Evolutionary conservation across 2,888 invertebrate genomes (phyloP).

Genomic region (Lissonota sp.): DNA sequence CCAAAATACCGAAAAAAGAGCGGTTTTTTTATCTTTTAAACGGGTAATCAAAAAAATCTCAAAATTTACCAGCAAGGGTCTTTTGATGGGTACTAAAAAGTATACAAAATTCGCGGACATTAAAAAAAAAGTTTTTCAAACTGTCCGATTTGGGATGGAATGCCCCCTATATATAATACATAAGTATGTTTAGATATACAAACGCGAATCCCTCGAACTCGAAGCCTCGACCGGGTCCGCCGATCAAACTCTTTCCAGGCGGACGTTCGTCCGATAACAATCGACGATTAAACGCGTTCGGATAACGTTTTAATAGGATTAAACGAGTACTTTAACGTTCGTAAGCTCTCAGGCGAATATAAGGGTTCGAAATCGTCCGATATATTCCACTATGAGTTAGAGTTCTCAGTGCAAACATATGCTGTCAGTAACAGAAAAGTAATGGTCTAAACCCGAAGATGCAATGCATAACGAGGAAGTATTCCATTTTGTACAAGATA

Average conservation of each 20-base stretch:
- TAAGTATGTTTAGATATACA: background rate
- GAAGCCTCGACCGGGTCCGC: slow-evolving; percentile 39
- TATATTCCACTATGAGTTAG: slow-evolving; percentile 12
- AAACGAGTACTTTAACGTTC: slow-evolving; percentile 62
- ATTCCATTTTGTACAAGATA: no score
- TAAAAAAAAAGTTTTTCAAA: no score
- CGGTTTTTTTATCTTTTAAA: no score
- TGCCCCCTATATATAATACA: no score
- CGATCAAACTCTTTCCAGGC: slow-evolving; percentile 54
- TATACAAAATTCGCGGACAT: no score
- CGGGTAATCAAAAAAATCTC: no score
- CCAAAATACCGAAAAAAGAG: no score
- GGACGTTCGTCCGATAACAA: slow-evolving; percentile 63
- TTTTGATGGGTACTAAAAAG: no score
- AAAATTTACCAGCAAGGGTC: no score
- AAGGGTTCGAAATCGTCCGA: slow-evolving; percentile 44
- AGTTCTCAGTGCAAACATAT: slow-evolving; percentile 4
- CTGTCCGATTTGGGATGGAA: no score
- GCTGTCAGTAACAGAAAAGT: background rate
- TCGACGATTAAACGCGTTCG: slow-evolving; percentile 63
- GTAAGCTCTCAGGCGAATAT: slow-evolving; percentile 44
- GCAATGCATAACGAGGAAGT: no score
- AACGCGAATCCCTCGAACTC: slow-evolving; percentile 32
- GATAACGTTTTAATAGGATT: slow-evolving; percentile 71
- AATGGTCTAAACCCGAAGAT: background rate